A percentile compares a stretch with the other conserved stretches of the same genome.
phyloP scores from a whole-genome alignment of 2,113 vertebrate species.

The Thamnophis sirtalis region DNA sequence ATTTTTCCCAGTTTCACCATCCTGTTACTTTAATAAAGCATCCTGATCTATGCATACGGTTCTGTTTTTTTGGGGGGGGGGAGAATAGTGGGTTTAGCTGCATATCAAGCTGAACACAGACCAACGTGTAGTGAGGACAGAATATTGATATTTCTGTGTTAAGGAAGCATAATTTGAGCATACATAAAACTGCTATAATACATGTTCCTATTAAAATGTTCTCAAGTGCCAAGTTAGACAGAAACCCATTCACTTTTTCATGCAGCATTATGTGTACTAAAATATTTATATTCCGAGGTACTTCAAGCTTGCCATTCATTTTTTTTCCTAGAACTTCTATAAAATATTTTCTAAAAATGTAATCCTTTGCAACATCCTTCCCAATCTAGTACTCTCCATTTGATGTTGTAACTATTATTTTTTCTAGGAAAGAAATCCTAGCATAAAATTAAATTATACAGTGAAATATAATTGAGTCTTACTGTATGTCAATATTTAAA shows the following conservation, averaged over 20 bases:
- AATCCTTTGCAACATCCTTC: not conserved
- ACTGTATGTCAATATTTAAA: not conserved
- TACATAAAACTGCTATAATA: not conserved
- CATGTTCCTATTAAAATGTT: not conserved
- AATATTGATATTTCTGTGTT: not conserved
- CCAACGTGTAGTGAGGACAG: too few species aligned
- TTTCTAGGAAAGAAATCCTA: not conserved
- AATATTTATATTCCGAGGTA: conserved; percentile 3
- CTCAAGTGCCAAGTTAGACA: not conserved
- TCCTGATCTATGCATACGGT: too few species aligned
- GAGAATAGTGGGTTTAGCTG: too few species aligned
- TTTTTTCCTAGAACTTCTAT: not conserved
- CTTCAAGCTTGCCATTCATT: not conserved
- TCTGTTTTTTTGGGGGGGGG: too few species aligned
- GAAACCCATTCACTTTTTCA: not conserved
- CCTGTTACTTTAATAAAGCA: too few species aligned
- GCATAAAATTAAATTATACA: not conserved
- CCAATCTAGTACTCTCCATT: not conserved
- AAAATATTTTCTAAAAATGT: not conserved
- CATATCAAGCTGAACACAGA: too few species aligned
- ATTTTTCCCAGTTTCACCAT: too few species aligned
- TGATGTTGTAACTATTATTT: not conserved
- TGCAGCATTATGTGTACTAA: not conserved
- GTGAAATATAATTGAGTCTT: not conserved
- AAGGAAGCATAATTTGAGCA: not conserved